Evolutionary conservation across 2,888 invertebrate genomes (phyloP), one percentile per base, ranked within the genome.

Genomic region (Bimastos eiseni): DNA sequence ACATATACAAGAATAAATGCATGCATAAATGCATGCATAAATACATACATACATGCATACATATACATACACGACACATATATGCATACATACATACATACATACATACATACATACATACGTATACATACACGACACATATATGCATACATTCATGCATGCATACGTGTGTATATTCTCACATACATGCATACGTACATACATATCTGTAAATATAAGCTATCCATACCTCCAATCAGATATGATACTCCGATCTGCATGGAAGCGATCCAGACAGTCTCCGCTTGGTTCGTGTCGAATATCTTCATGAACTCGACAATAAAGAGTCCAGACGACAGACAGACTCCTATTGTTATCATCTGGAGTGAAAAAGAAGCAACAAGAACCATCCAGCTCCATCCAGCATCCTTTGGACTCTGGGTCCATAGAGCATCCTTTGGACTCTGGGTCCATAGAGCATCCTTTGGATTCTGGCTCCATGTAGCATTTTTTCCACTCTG

Each of bases 381-480:
- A 11, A 89, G 89, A 8, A 89, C 89, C 89, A 49, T 21, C 89
- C 89, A 89, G 19, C 89, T 89, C 89, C 89, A 89, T 34, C 89
- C 89, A 44, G 21, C 33, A 37, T 89, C 89, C 89, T 89, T 89
- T n/a, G 89, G 36, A 33, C 24, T 37, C 89, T 37, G 24, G 36
- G 0, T 89, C 89, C 89, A 89, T 34, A 41, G 44, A 44, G 6
- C 33, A 37, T 89, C 89, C 89, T 89, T 89, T n/a, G 44, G 8
- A 41, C 44, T 37, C 38, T 37, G 19, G 21, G 1, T 89, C 89
- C 89, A 89, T 33, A 38, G 38, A 38, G 34, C n/a, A 17, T 89
- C 89, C 89, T 89, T 89, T 1, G 89, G n/a, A 86, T 11, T 36
- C 34, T 8, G 37, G 37, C 6, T n/a, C 86, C 6, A 86, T 84